These are phyloP conservation scores for Dromaius novaehollandiae DNA, from an alignment of 2,113 vertebrate species.

Conservation along the genomic window DNA sequence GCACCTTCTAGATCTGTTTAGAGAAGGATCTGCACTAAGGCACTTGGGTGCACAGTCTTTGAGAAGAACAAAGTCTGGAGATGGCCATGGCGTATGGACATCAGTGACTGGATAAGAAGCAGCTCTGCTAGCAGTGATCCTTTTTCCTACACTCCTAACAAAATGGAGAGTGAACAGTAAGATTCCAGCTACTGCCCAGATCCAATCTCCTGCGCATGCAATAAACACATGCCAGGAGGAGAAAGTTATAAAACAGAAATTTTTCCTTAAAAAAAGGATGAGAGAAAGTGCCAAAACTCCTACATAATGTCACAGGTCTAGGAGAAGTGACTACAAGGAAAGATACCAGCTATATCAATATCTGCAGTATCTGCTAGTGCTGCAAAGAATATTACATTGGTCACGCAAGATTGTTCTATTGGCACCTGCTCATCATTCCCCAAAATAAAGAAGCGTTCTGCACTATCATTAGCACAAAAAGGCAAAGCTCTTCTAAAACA, in stretches of 20 bases:
- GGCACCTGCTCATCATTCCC: accelerated
- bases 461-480: not conserved
- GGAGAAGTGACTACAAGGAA: not conserved
- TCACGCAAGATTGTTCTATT: not conserved
- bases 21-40: too few species aligned
- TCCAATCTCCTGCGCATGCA: not conserved
- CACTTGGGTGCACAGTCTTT: too few species aligned
- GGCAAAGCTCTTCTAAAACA: not conserved
- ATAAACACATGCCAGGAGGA: not conserved
- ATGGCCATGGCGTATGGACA: too few species aligned
- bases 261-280: not conserved
- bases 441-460: not conserved
- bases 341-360: not conserved
- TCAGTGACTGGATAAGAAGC: too few species aligned
- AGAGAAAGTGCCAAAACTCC: not conserved
- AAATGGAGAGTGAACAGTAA: too few species aligned
- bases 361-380: not conserved
- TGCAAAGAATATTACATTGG: not conserved
- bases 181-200: too few species aligned
- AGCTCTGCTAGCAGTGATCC: too few species aligned
- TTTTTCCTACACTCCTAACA: too few species aligned
- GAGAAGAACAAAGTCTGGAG: too few species aligned
- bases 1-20: too few species aligned
- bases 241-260: not conserved
- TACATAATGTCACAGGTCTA: not conserved